Evolutionary conservation across 2,888 invertebrate genomes (phyloP).

Genomic region (Caenorhabditis becei): DNA sequence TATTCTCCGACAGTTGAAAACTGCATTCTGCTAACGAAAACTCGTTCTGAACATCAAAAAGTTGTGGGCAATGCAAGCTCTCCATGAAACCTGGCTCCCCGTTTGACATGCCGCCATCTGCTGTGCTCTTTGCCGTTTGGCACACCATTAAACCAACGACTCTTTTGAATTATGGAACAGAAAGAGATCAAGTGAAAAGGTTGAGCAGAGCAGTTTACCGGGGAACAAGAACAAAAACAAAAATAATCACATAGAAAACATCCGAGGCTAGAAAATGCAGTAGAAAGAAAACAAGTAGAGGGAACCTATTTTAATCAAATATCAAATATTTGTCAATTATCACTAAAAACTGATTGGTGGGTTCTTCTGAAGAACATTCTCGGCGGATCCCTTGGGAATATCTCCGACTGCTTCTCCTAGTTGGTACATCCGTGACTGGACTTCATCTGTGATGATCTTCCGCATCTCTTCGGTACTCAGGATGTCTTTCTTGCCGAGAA

Average conservation of each 20-base stretch:
- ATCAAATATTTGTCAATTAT: too few species aligned
- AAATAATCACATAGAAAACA: slow-evolving; percentile 5
- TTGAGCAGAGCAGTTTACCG: not conserved
- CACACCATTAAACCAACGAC: too few species aligned
- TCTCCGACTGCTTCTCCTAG: slow-evolving; percentile 70
- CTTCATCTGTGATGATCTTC: slow-evolving; percentile 75
- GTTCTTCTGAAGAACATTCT: slow-evolving; percentile 17
- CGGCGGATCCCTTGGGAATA: slow-evolving; percentile 58
- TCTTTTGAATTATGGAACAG: too few species aligned
- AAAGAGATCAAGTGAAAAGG: too few species aligned
- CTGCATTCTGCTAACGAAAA: too few species aligned
- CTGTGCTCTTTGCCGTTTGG: too few species aligned
- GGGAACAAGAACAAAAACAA: slow-evolving; percentile 3
- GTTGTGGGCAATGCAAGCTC: too few species aligned
- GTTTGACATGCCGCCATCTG: too few species aligned
- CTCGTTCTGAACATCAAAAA: too few species aligned
- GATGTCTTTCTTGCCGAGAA: slow-evolving; percentile 9
- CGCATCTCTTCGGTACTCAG: slow-evolving; percentile 68
- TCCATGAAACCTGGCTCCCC: too few species aligned
- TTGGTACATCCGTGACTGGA: slow-evolving; percentile 72
- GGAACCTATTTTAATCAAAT: not conserved
- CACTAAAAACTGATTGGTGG: slow-evolving; percentile 40
- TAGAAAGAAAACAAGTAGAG: slow-evolving; percentile 11
- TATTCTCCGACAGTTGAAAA: too few species aligned
- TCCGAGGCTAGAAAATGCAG: slow-evolving; percentile 28